Base-by-base conservation (phyloP, 2,113 vertebrate genomes). In the Phoxinus phoxinus region DNA sequence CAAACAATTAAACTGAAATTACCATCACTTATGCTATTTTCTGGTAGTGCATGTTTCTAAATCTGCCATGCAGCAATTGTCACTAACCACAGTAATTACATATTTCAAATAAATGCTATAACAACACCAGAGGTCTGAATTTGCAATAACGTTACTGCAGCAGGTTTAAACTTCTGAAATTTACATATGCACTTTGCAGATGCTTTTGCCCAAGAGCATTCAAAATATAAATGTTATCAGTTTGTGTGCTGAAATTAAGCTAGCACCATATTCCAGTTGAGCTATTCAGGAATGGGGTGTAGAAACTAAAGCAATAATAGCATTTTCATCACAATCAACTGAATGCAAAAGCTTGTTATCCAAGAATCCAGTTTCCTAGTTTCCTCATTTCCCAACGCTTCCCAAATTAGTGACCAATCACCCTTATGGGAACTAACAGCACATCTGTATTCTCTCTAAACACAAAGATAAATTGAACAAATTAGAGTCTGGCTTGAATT, bases 1-100 rank as follows among this genome's bases (percentile, higher is more conserved):
- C 83, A 89, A 89, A 86, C 87, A 92, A 90, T 93, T 91, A 90
- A 86, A 74, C 23, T 15, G 73, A 85, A 85, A 88, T 63, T 84
- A 84, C 78, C 85, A 74, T 87, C 30, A 69, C 59, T 78, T 46
- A 87, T 61, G 83, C 87, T 85, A 30, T 19, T 85, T 82, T 88
- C 69, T 90, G 67, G 85, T 84, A 81, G 81, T 89, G 90, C 87
- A 89, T 30, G 88, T 78, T 89, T 88, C 88, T 63, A 78, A 73
- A 75, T 84, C 56, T 32, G 19, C 7, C 59, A 59, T 37, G n/a
- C 12, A 76, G 51, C 12, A 10, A 44, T 44, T 67, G 51, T 63
- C 51, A 23, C 37, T 6, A 69, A 73, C 53, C 37, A 86, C 90
- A 89, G 48, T 61, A 67, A 84, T 63, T 75, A 86, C 48, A 51